Evolutionary conservation across 2,113 vertebrate species (phyloP), one percentile per base, ranked within the genome.

Genomic region (Trematocara macrostoma): DNA sequence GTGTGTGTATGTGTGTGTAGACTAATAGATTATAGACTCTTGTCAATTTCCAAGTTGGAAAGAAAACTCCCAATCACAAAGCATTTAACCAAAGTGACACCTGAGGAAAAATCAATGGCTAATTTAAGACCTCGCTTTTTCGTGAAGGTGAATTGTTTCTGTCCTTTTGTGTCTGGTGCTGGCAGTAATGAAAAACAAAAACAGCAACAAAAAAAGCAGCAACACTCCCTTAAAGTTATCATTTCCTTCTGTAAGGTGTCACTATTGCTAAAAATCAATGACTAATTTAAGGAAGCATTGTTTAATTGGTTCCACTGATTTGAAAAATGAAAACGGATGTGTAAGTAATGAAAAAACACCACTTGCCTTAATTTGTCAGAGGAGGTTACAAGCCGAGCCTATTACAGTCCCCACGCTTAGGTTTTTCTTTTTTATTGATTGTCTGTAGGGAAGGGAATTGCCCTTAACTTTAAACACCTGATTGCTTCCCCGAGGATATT

Each of bases 321-420:
- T 91, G 84, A 95, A 94, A 95, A 96, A 95, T 94, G 95, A 95
- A 96, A 95, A 81, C 94, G 95, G 95, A 96, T 95, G 94, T 95
- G 91, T 94, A 90, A 90, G 94, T 96, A 95, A 96, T 95, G 93
- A 95, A 95, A 95, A 85, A 94, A 91, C 90, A 90, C 83, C 4
- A 82, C 92, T 92, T 92, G 94, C 93, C 91, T 95, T 96, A 95
- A 96, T 95, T 94, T 95, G 94, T 96, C 95, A 95, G 91, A 51
- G 91, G 90, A 69, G 90, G 92, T 93, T 93, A 85, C 78, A 14
- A 88, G 84, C 85, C 84, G 18, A 89, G 64, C 88, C 85, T n/a
- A 86, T 88, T 93, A 91, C 85, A 53, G 83, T 85, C 85, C 81
- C 84, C 81, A 15, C 52, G n/a, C 85, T 38, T 49, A 8, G 71